Percentiles rank a stretch among this genome's conserved stretches.
These are phyloP conservation scores for Altica lythri DNA, from an alignment of 2,888 invertebrate species.

Conservation along the genomic window DNA sequence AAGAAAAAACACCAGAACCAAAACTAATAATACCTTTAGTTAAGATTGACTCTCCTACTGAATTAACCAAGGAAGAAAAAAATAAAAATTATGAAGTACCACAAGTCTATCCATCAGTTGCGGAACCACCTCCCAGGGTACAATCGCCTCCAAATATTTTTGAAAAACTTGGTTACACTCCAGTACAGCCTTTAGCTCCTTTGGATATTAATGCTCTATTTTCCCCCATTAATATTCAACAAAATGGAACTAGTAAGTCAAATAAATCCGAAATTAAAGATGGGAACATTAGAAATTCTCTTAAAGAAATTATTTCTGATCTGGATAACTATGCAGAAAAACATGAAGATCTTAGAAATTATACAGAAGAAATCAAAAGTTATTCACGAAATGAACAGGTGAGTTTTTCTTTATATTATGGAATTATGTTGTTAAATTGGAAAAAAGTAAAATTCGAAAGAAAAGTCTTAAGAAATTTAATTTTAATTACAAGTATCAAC, in stretches of 20 bases:
- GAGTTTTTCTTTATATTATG: constrained; percentile 16
- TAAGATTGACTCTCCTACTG: constrained; percentile 8
- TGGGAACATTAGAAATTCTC: constrained; percentile 61
- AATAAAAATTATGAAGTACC: not conserved
- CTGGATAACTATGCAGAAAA: constrained; percentile 63
- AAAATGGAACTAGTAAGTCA: constrained; percentile 29
- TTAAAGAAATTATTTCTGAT: constrained; percentile 66
- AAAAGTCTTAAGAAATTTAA: too few species aligned
- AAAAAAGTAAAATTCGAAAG: too few species aligned
- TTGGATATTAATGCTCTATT: constrained; percentile 29
- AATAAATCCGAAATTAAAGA: constrained; percentile 57
- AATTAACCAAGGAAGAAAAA: constrained; percentile 4
- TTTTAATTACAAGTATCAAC: too few species aligned
- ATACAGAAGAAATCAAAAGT: constrained; percentile 21
- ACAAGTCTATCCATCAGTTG: constrained; percentile 1
- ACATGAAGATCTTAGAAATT: constrained; percentile 51
- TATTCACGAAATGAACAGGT: constrained; percentile 25
- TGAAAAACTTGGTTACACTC: constrained; percentile 33
- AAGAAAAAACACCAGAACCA: not conserved
- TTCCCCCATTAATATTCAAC: constrained; percentile 23
- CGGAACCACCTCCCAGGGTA: not conserved
- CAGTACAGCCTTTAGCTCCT: constrained; percentile 36
- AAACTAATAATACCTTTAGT: constrained; percentile 12
- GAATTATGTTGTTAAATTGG: too few species aligned
- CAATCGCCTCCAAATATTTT: constrained; percentile 19